Percentiles rank a stretch among this genome's conserved stretches.
These are phyloP conservation scores for Sthenelais limicola DNA, from an alignment of 2,888 invertebrate species.

Conservation along the genomic window DNA sequence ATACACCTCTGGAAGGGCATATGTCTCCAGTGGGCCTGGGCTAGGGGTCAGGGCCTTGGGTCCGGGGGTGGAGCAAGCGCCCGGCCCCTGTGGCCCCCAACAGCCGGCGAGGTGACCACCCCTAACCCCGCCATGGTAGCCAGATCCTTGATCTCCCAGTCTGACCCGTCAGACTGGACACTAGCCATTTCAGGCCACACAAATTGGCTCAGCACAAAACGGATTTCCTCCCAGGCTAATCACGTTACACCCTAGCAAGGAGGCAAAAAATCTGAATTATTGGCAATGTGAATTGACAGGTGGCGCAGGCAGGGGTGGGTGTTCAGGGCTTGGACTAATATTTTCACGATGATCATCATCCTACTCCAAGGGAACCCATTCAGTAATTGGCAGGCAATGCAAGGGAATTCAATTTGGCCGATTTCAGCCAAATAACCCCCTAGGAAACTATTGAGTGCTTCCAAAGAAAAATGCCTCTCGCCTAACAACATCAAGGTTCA, in stretches of 20 bases:
- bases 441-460: constrained; percentile 27
- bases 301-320: constrained; percentile 30
- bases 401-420: constrained; percentile 29
- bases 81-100: too few relatives aligned
- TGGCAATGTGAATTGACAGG: constrained; percentile 35
- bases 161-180: constrained; percentile 28
- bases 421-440: constrained; percentile 34
- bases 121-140: constrained; percentile 6
- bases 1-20: constrained; percentile 1
- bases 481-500: constrained; percentile 9
- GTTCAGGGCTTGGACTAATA: constrained; percentile 25
- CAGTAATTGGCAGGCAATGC: constrained; percentile 29
- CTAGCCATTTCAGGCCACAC: constrained; percentile 23
- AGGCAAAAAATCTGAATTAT: constrained; percentile 31
- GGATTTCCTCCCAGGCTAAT: constrained; percentile 28
- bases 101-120: constrained; percentile 16
- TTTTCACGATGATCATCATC: constrained; percentile 5
- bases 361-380: neutral
- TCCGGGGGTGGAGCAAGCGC: neutral
- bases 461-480: constrained; percentile 3
- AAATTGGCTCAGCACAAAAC: constrained; percentile 33
- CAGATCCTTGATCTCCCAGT: neutral
- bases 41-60: constrained; percentile 2
- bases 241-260: constrained; percentile 12
- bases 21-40: constrained; percentile 13